Percentiles rank a stretch among this genome's conserved stretches.
Conservation (phyloP, 2,797 vertebrate species). For the Nannoperca australis region DNA sequence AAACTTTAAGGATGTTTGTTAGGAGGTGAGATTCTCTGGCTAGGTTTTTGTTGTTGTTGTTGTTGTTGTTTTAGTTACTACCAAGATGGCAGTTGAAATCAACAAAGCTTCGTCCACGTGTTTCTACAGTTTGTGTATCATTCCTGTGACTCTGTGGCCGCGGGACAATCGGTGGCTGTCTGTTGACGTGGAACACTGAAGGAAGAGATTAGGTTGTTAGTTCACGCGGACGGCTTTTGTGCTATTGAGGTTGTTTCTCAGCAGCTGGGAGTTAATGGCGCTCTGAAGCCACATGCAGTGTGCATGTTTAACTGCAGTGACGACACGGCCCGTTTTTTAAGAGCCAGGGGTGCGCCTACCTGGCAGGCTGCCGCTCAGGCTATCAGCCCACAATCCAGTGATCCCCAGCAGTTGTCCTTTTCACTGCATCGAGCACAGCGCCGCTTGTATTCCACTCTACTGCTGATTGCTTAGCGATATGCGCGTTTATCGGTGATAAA, state of each 20-base stretch:
- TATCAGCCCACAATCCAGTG: conserved; percentile 68
- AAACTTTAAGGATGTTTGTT: background rate
- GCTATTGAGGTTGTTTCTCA: conserved; percentile 25
- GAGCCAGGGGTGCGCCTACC: conserved; percentile 72
- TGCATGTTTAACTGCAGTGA: conserved; percentile 41
- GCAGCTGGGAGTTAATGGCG: conserved; percentile 46
- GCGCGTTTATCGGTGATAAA: conserved; percentile 67
- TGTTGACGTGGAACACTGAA: background rate
- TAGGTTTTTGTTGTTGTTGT: background rate
- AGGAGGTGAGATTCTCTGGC: background rate
- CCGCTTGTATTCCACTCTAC: conserved; percentile 61
- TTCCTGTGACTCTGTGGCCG: background rate
- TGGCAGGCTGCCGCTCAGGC: conserved; percentile 69
- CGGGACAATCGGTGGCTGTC: background rate
- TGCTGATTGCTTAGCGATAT: conserved; percentile 73
- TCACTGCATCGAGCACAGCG: conserved; percentile 54
- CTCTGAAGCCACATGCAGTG: conserved; percentile 29
- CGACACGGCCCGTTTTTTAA: conserved; percentile 42
- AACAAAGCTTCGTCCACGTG: background rate
- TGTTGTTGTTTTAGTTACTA: background rate
- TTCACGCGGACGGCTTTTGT: background rate
- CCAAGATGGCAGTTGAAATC: background rate
- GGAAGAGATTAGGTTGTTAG: background rate
- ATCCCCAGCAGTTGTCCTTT: conserved; percentile 64
- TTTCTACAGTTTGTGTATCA: background rate